Base-by-base conservation (phyloP, 2,888 invertebrate genomes). In the Pammene aurita region DNA sequence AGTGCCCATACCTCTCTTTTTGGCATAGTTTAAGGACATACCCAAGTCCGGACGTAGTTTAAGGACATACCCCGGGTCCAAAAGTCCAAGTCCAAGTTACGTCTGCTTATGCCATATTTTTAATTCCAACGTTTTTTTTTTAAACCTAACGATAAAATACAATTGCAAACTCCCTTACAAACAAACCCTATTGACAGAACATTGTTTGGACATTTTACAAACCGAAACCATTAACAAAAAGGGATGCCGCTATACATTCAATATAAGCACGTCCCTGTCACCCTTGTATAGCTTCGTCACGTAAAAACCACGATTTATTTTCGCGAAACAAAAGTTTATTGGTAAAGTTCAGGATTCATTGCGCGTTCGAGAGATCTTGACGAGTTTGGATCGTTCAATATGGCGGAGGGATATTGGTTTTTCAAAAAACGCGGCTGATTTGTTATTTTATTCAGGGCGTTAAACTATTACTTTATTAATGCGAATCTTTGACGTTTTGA, bases 271-370 rank as follows among this genome's bases (percentile, higher is more conserved):
- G 56, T 63, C 67, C 10, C 57, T 35, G 35, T 63, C 57, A 34
- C 11, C 10, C 41, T 54, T 42, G 10, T 14, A 34, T 35, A 52
- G 44, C 44, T 42, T 67, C 52, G 63, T 57, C 63, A 68, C 67
- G 63, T 58, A 68, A 68, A 68, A 68, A 68, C 63, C 52, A 6
- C 63, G 63, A 68, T 68, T 67, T 56, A 42, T 67, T 62, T 42
- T 35, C 57, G n/a, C 57, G 44, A 68, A 68, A 68, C 67, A 68
- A 63, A 68, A 64, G 35, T 63, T 68, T 64, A 68, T 68, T 68
- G 68, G 57, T 18, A 68, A 68, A 68, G 68, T 68, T 68, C n/a
- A 50, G 50, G 63, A 68, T 68, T 64, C 68, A 68, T 68, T 44
- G 68, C 52, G 41, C 44, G 63, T 18, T 63, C 52, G 52, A 63